Conservation (phyloP, 2,797 vertebrate genomes). For the Onychomys torridus region DNA sequence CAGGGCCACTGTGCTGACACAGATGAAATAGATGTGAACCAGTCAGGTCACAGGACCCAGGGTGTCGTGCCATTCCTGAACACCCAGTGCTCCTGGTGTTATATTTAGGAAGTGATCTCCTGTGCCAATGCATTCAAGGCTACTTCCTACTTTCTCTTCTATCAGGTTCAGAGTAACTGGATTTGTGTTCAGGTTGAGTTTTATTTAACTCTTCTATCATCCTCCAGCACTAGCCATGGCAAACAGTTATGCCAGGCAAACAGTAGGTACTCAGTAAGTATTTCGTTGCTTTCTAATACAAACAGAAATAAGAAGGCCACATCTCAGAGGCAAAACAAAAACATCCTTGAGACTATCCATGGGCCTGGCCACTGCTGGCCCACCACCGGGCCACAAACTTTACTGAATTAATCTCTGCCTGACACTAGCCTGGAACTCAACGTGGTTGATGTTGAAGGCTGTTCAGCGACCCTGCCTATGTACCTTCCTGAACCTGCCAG, state of each 20-base stretch:
- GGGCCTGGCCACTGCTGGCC: slow-evolving; percentile 1
- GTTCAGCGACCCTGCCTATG: background rate
- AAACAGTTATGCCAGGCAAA: background rate
- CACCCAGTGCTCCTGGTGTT: no score
- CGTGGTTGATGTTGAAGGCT: background rate
- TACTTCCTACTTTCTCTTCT: no score
- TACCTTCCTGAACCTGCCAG: background rate
- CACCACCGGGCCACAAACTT: background rate
- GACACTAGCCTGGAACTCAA: background rate
- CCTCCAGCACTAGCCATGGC: background rate
- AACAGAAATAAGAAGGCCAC: background rate
- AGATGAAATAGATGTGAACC: no score
- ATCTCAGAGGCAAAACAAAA: background rate
- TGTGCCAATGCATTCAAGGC: no score
- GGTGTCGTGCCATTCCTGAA: no score
- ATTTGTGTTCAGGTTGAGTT: no score
- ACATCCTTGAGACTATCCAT: slow-evolving; percentile 1
- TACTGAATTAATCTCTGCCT: background rate
- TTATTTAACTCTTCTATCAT: background rate
- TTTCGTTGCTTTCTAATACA: slow-evolving; percentile 1
- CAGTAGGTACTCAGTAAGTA: background rate
- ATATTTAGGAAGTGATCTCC: no score
- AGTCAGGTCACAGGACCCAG: no score
- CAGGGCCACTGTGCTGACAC: no score
- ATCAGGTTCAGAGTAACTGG: no score